Evolutionary conservation across 53 echinoderm and acorn worm species (phyloP).

Genomic region (Luidia sarsii): DNA sequence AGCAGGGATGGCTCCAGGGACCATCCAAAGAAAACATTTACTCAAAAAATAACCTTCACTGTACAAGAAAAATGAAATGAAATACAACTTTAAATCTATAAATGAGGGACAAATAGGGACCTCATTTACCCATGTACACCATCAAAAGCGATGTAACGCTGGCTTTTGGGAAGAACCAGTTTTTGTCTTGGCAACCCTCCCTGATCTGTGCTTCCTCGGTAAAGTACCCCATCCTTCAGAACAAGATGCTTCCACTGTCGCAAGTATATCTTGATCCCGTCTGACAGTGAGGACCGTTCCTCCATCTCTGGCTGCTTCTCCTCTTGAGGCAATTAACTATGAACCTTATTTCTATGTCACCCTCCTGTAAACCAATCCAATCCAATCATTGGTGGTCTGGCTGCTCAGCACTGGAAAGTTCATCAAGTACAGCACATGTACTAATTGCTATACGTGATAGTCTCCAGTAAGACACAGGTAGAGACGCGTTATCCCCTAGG

Average conservation of each 20-base stretch:
- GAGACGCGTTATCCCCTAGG: not conserved
- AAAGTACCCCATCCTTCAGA: conserved; percentile 24
- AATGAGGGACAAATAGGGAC: no score
- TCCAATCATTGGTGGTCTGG: conserved; percentile 38
- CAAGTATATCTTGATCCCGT: conserved; percentile 14
- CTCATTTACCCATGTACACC: no score
- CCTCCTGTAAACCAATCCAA: conserved; percentile 37
- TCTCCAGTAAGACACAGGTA: conserved; percentile 25
- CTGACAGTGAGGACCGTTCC: conserved; percentile 10
- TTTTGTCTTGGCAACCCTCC: not conserved
- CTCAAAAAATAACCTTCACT: conserved; percentile 41
- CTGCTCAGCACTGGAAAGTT: not conserved
- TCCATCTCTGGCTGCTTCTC: not conserved
- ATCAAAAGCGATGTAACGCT: no score
- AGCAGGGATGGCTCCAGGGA: no score
- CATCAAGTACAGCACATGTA: conserved; percentile 29
- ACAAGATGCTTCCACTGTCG: not conserved
- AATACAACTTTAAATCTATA: conserved; percentile 25
- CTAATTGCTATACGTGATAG: conserved; percentile 33
- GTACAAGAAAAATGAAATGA: conserved; percentile 70
- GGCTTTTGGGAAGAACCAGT: conserved; percentile 49
- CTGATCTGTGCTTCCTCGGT: not conserved
- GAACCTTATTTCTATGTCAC: conserved; percentile 17
- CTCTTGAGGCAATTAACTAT: not conserved
- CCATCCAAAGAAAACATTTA: no score